Conservation (phyloP, 1,140 invertebrate species). For the Leucophenga varia region DNA sequence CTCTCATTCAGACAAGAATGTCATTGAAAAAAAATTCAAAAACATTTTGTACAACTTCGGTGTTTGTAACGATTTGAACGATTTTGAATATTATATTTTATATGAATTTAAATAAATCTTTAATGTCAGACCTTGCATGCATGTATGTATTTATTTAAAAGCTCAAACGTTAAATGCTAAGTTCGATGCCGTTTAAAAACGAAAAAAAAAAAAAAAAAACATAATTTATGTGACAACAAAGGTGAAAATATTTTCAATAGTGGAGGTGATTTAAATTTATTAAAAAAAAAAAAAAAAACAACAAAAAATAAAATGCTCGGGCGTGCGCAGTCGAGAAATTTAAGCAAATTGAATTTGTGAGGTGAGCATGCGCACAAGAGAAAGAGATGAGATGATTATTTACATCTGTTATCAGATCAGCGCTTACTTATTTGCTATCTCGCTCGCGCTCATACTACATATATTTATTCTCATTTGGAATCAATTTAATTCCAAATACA, state of each 20-base stretch:
- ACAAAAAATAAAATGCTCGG: background rate
- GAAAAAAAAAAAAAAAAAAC: no score
- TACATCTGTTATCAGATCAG: conserved; percentile 2
- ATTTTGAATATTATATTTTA: no score
- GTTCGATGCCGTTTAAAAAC: no score
- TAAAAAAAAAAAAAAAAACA: conserved; percentile 50
- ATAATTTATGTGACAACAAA: conserved; percentile 43
- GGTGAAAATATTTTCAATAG: conserved; percentile 54
- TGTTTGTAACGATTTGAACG: no score
- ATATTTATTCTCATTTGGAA: background rate
- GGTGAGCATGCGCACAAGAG: conserved; percentile 18
- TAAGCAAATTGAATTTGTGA: conserved; percentile 46
- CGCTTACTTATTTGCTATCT: conserved; percentile 20
- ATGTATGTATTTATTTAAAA: no score
- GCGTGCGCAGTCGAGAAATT: no score
- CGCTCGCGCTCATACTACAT: conserved; percentile 14
- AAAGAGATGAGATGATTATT: conserved; percentile 12
- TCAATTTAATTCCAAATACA: conserved; percentile 3
- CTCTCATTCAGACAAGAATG: no score
- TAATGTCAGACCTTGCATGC: no score
- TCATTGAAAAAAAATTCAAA: no score
- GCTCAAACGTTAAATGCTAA: no score
- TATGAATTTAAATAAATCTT: no score
- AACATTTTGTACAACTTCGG: no score
- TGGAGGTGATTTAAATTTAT: conserved; percentile 55